Base-by-base conservation (phyloP, 1,140 invertebrate species). In the Pentalonia nigronervosa region DNA sequence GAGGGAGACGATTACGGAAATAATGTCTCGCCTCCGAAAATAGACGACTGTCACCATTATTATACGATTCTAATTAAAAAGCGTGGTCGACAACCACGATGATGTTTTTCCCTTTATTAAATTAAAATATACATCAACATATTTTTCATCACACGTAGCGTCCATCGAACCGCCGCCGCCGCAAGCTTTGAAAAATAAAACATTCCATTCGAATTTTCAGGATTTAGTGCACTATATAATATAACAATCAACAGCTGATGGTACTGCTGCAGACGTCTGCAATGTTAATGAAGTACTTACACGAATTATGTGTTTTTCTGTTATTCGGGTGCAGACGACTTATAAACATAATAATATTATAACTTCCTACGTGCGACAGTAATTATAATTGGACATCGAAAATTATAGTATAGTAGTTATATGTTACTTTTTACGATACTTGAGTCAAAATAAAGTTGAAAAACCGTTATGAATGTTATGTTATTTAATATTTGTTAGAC, bases 41-140 rank as follows among this genome's bases (percentile, higher is more conserved):
- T 87, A 87, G 86, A 87, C 45, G 25, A 87, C 86, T 48, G 23
- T 83, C 83, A 23, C 45, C 25, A 48, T 87, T 87, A 87, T 34
- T 87, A 87, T 34, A 87, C 86, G 86, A 50, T 87, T 87, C 45
- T 87, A 87, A 87, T 87, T 87, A 87, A 87, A 87, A 87, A 47
- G 45, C 30, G 86, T 21, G 86, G 86, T 30, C 86, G n/a, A 87
- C 86, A 87, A 87, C 86, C 86, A 47, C 36, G 83, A n/a, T 87
- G 17, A n/a, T 34, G 30, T 87, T 87, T 87, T 50, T 21, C 86
- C 34, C 86, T 34, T 87, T 34, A 87, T 87, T 87, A 87, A 48
- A 48, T 30, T 48, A 50, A 47, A 47, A 48, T 87, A n/a, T 87
- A 86, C 21, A 87, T 87, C 30, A 87, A 87, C 47, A 87, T 50